These are phyloP conservation scores for Picathartes gymnocephalus DNA, from an alignment of 2,113 vertebrate genomes.

Conservation along the genomic window DNA sequence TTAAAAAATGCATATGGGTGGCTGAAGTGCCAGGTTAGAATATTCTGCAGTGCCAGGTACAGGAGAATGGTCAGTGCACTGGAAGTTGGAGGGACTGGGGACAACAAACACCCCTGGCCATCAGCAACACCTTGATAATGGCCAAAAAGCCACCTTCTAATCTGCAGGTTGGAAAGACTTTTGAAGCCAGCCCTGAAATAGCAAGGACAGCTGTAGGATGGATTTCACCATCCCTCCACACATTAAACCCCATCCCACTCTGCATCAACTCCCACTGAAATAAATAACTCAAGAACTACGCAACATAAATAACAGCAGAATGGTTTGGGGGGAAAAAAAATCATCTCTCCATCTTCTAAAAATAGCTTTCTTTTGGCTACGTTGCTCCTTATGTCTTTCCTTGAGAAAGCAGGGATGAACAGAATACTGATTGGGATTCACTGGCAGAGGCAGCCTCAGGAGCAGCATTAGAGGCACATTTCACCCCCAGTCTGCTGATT, in stretches of 20 bases:
- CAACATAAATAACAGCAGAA: constrained; percentile 52
- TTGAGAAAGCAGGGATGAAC: constrained; percentile 5
- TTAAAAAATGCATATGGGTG: background rate
- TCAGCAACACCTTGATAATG: background rate
- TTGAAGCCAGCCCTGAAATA: background rate
- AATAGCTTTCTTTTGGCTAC: constrained; percentile 45
- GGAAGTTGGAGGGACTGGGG: background rate
- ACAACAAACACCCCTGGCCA: background rate
- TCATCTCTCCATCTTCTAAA: constrained; percentile 23
- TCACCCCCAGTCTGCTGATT: background rate
- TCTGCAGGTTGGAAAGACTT: background rate
- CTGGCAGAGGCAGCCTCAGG: background rate
- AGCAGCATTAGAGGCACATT: background rate
- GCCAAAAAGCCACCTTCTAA: background rate
- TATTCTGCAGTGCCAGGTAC: background rate
- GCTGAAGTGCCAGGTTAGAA: background rate
- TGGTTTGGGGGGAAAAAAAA: background rate
- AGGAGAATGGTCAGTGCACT: rapidly evolving
- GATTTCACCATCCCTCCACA: constrained; percentile 16
- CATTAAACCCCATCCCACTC: constrained; percentile 17
- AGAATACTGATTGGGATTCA: background rate
- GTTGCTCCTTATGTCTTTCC: constrained; percentile 35
- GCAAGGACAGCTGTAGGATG: constrained; percentile 27
- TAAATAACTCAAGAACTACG: constrained; percentile 19
- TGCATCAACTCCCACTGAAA: constrained; percentile 8